Base-by-base conservation (phyloP, 2,113 vertebrate species). In the Physeter macrocephalus region DNA sequence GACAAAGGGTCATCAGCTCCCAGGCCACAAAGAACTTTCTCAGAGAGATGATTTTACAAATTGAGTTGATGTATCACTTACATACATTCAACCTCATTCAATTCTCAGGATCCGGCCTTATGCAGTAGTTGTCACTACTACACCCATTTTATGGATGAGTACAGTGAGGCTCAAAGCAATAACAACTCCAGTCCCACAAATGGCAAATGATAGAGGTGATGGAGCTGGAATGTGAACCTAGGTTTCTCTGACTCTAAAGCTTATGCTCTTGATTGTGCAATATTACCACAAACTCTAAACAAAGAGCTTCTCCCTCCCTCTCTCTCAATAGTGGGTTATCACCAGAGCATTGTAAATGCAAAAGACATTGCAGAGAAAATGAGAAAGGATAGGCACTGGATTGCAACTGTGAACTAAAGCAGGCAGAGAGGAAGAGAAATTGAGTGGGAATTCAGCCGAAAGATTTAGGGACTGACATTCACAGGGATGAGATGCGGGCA, bases 131-230 rank as follows among this genome's bases (percentile, higher is more conserved):
- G 13, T n/a, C 88, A 78, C 84, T 69, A 85, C 46, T 85, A 10
- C 20, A 36, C 49, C 57, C 94, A 83, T 94, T 90, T 86, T 72
- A 39, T 12, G 85, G 39, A 72, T n/a, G 46, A 41, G 66, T 27
- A 59, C 39, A 17, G 11, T 25, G 29, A 82, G 34, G 27, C 71
- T 77, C 52, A 75, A 86, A 71, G 39, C 23, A 77, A 8, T 82
- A 49, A 57, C 13, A 2, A 43, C 27, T 62, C 10, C 36, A 89
- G 9, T 39, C 20, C 54, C 27, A 29, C 21, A 78, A 62, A 41
- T 4, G 18, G 36, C 14, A 7, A 46, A 6, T 20, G 20, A 64
- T 0, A 21, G 13, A n/a, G n/a, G 67, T 74, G 18, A 69, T 0
- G 72, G 15, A 67, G 27, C 9, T 41, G 10, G 9, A 29, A 20